Evolutionary conservation across 1,140 invertebrate species (phyloP).

Genomic region (Phymorhynchus buccinoides): DNA sequence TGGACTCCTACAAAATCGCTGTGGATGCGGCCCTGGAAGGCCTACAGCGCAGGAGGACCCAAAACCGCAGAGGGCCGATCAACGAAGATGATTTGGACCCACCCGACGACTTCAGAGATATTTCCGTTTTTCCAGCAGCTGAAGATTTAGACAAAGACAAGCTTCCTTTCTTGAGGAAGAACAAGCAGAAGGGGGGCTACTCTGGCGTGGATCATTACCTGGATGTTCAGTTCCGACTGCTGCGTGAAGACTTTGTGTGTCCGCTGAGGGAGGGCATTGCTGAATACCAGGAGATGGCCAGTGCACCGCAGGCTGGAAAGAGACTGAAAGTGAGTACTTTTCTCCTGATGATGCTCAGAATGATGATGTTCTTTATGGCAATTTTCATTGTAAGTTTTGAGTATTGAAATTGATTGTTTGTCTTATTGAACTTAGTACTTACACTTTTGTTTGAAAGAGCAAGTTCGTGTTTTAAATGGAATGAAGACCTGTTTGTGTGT

Average conservation of each 20-base stretch:
- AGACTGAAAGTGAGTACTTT: conserved; percentile 26
- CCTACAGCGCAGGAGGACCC: neutral
- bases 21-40: neutral
- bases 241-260: conserved; percentile 80
- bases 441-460: no score
- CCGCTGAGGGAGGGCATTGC: conserved; percentile 72
- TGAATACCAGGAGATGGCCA: conserved; percentile 46
- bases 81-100: conserved; percentile 46
- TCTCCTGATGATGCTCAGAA: no score
- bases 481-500: no score
- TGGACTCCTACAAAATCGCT: neutral
- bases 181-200: conserved; percentile 34
- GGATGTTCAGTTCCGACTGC: conserved; percentile 84
- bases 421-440: no score
- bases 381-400: no score
- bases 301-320: conserved; percentile 28
- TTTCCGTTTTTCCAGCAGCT: conserved; percentile 63
- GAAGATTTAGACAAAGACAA: conserved; percentile 59
- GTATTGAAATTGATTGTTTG: no score
- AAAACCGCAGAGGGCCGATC: neutral
- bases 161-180: conserved; percentile 65
- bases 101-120: conserved; percentile 64
- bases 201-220: conserved; percentile 80
- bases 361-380: no score
- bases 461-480: no score